Evolutionary conservation across 1,140 invertebrate genomes (phyloP).

Genomic region (Saccostrea echinata): DNA sequence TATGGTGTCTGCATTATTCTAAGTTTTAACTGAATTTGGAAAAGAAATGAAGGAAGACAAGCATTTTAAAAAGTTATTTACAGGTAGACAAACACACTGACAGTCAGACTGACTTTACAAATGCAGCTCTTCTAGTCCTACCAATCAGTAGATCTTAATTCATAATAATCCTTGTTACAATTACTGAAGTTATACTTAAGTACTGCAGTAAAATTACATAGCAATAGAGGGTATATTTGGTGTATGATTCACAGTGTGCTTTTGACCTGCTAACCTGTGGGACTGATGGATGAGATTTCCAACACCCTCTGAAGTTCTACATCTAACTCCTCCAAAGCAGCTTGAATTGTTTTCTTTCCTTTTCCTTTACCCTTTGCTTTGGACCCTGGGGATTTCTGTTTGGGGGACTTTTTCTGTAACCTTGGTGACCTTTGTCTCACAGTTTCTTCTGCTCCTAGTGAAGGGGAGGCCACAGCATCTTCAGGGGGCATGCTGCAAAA

Average conservation of each 20-base stretch:
- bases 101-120: no score
- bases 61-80: no score
- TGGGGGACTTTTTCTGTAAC: constrained; percentile 35
- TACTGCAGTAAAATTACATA: no score
- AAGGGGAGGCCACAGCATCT: background rate
- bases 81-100: no score
- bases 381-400: constrained; percentile 41
- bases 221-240: no score
- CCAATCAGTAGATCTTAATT: no score
- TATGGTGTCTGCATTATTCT: no score
- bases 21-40: no score
- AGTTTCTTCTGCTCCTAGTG: background rate
- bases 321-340: constrained; percentile 65
- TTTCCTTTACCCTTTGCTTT: constrained; percentile 44
- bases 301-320: constrained; percentile 68
- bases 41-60: no score
- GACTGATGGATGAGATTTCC: constrained; percentile 64
- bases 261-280: constrained; percentile 51
- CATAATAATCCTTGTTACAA: no score
- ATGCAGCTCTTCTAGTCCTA: no score
- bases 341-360: constrained; percentile 52
- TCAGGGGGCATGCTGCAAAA: background rate
- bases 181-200: no score
- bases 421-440: constrained; percentile 12
- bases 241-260: background rate